phyloP scores from a whole-genome alignment of 2,797 vertebrate genomes.

The Pteronotus mesoamericanus region DNA sequence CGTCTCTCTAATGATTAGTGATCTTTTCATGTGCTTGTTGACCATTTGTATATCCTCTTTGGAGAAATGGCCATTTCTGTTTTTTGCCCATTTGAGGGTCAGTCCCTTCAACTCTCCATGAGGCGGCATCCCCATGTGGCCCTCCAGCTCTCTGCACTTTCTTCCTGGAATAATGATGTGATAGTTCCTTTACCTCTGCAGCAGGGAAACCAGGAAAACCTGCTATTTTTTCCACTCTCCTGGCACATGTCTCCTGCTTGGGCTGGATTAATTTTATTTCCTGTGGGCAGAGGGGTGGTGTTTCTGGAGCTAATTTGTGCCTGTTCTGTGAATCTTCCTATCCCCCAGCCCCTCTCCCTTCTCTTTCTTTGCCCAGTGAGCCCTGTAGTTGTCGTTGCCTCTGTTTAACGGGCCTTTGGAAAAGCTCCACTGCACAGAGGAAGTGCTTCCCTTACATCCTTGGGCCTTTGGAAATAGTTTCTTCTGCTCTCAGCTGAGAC shows the following conservation, averaged over 20 bases:
- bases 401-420: neutral
- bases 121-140: neutral
- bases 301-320: neutral
- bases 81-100: neutral
- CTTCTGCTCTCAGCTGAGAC: neutral
- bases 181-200: accelerated
- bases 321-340: neutral
- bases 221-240: neutral
- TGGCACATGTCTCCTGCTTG: accelerated
- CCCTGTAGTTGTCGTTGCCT: neutral
- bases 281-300: neutral
- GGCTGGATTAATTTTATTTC: neutral
- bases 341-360: accelerated
- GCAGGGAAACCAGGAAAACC: neutral
- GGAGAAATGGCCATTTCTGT: neutral
- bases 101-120: neutral
- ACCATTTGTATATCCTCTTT: neutral
- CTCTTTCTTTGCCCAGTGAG: neutral
- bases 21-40: neutral
- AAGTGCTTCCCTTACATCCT: no score
- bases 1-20: neutral
- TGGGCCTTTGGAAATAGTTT: neutral
- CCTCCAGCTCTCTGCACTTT: neutral
- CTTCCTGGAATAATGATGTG: neutral
- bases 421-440: neutral